A percentile compares a stretch with the other conserved stretches of the same genome.
phyloP scores from a whole-genome alignment of 2,797 vertebrate species.

The Pterois miles region DNA sequence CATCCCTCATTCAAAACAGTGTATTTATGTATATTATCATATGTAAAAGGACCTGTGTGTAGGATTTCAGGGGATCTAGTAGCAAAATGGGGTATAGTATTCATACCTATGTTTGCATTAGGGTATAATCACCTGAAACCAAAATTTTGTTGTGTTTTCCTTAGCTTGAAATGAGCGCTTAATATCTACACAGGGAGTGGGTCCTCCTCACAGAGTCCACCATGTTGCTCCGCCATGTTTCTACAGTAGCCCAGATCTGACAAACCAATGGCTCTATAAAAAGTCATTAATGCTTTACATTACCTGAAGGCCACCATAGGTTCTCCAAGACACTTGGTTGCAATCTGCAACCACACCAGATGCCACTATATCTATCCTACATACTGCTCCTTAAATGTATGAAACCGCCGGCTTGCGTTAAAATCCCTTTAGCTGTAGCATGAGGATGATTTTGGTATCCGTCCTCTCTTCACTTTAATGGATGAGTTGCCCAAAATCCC shows the following conservation, averaged over 20 bases:
- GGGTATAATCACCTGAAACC: not conserved
- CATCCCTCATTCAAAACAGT: not conserved
- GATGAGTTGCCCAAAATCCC: not conserved
- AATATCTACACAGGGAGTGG: not conserved
- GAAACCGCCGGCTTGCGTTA: not conserved
- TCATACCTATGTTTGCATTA: not conserved
- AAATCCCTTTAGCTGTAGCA: not conserved
- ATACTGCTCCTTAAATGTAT: not conserved
- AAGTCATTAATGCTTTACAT: not conserved
- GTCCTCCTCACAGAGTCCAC: not conserved
- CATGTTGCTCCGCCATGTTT: not conserved
- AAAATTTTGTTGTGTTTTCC: not conserved
- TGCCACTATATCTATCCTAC: not conserved
- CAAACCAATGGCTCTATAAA: not conserved
- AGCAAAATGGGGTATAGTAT: not conserved
- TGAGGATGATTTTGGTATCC: constrained; percentile 9
- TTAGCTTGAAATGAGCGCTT: not conserved
- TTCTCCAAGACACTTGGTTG: not conserved
- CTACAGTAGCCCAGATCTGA: not conserved
- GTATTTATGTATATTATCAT: not conserved
- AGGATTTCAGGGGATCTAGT: not conserved
- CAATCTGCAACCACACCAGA: not conserved
- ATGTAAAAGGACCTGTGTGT: not conserved
- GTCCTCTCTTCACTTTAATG: constrained; percentile 9
- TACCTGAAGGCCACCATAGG: not conserved